Evolutionary conservation across 2,888 invertebrate species (phyloP).

Genomic region (Ochropacha duplaris): DNA sequence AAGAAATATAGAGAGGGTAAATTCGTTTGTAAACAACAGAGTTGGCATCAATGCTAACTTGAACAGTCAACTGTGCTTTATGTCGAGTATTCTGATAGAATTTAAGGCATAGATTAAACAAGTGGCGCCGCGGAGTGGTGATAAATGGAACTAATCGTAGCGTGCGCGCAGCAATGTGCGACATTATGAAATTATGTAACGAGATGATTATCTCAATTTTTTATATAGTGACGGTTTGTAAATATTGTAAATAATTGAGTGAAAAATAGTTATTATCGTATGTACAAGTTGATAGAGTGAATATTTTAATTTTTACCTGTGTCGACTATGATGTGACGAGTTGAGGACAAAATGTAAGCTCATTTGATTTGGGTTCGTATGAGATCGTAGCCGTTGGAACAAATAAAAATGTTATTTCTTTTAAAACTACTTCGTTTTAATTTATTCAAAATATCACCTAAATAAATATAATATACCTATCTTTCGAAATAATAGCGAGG

Average conservation of each 20-base stretch:
- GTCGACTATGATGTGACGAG: conserved; percentile 5
- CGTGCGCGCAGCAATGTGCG: neutral
- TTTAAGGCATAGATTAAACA: neutral
- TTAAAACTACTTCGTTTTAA: conserved; percentile 39
- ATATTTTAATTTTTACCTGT: conserved; percentile 39
- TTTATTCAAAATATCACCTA: neutral
- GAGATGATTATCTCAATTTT: neutral
- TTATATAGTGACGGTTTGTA: conserved; percentile 11
- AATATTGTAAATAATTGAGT: conserved; percentile 49
- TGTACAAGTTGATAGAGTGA: conserved; percentile 38
- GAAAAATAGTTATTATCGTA: conserved; percentile 24
- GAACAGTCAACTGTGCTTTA: neutral
- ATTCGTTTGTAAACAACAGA: too few relatives aligned
- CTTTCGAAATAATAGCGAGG: too few relatives aligned
- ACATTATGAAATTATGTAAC: neutral
- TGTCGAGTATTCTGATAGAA: neutral
- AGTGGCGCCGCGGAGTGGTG: neutral
- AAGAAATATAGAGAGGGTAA: too few relatives aligned
- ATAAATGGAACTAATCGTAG: neutral
- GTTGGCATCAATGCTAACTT: neutral
- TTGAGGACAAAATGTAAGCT: conserved; percentile 21
- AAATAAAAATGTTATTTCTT: conserved; percentile 75
- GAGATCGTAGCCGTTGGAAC: conserved; percentile 58
- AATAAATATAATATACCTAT: too few relatives aligned
- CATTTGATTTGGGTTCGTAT: conserved; percentile 31